phyloP scores from a whole-genome alignment of 2,113 vertebrate species.

The Campylomormyrus tamandua region DNA sequence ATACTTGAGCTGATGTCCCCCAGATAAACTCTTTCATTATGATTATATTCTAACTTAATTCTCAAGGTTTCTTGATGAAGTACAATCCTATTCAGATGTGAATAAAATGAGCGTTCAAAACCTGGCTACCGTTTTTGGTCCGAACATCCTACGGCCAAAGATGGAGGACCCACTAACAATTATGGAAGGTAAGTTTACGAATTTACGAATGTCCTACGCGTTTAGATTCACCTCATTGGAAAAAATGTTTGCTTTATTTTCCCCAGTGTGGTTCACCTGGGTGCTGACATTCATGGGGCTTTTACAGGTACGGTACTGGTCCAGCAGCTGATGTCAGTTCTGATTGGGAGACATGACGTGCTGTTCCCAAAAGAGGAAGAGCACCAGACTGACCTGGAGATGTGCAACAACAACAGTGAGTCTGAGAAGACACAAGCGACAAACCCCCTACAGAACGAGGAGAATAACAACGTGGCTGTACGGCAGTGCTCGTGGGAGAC shows the following conservation, averaged over 20 bases:
- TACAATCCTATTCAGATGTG: conserved; percentile 88
- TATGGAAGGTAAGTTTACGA: conserved; percentile 77
- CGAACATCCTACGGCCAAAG: conserved; percentile 90
- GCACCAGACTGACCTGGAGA: conserved; percentile 52
- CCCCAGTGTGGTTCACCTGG: background rate
- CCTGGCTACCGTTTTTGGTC: conserved; percentile 90
- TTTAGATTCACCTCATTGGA: background rate
- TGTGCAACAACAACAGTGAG: conserved; percentile 81
- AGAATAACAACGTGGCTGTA: conserved; percentile 73
- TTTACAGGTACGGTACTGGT: conserved; percentile 82
- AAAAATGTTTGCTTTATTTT: background rate
- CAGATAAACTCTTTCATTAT: background rate
- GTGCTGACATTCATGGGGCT: background rate
- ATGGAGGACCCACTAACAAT: conserved; percentile 91
- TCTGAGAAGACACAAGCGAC: conserved; percentile 50
- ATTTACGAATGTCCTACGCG: background rate
- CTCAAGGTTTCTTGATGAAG: conserved; percentile 90
- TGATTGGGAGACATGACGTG: conserved; percentile 81
- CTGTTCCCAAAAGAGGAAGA: conserved; percentile 78
- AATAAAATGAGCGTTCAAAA: conserved; percentile 99
- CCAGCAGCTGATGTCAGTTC: conserved; percentile 91
- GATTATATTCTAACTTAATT: background rate
- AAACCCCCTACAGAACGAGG: conserved; percentile 72
- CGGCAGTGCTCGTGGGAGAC: conserved; percentile 82
- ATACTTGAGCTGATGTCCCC: background rate